These are phyloP conservation scores for Nebria ingens DNA, from an alignment of 1,140 invertebrate genomes.

Conservation along the genomic window DNA sequence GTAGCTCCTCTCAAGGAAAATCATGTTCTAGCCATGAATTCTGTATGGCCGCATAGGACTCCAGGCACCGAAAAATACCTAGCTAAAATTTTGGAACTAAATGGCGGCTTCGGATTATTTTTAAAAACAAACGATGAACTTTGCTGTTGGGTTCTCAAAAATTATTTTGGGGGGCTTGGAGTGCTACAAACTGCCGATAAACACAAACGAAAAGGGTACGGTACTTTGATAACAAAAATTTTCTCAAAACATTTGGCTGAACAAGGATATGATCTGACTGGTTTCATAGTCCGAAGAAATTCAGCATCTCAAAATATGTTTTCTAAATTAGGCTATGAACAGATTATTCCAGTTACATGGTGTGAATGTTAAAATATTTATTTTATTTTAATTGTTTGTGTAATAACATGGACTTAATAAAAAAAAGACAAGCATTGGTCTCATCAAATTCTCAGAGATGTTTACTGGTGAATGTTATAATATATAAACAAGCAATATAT, in stretches of 20 bases:
- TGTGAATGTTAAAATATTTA: background rate
- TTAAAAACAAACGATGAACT: conserved; percentile 20
- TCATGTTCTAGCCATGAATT: conserved; percentile 19
- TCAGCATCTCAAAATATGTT: background rate
- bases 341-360: background rate
- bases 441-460: no score
- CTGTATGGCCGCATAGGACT: conserved; percentile 25
- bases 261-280: conserved; percentile 23
- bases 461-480: no score
- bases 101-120: conserved; percentile 27
- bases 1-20: conserved; percentile 20
- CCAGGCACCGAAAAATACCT: conserved; percentile 24
- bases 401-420: no score
- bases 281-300: background rate
- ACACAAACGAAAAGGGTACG: conserved; percentile 31
- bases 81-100: conserved; percentile 20
- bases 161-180: conserved; percentile 30
- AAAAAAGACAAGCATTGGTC: no score
- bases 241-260: conserved; percentile 27
- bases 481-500: no score
- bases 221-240: conserved; percentile 27
- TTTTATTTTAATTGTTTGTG: no score
- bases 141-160: conserved; percentile 27
- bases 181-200: conserved; percentile 29
- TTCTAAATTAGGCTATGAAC: background rate